These are phyloP conservation scores for Sigmodon hispidus DNA, from an alignment of 2,113 vertebrate species.

Conservation along the genomic window DNA sequence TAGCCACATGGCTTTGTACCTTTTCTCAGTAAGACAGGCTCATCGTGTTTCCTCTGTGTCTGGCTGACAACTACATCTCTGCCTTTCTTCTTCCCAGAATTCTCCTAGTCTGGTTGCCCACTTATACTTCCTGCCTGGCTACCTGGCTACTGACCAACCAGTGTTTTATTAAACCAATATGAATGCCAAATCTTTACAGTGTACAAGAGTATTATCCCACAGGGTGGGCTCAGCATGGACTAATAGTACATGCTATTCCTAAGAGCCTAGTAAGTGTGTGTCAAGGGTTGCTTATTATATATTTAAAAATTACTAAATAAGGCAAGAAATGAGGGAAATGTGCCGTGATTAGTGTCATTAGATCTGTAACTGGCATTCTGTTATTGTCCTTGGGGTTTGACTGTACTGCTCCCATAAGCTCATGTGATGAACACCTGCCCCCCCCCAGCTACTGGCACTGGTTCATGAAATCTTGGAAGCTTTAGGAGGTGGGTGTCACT, in stretches of 20 bases:
- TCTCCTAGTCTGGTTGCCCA: no score
- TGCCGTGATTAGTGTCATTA: background rate
- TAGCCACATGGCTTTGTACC: no score
- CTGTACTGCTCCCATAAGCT: background rate
- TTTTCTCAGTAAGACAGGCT: no score
- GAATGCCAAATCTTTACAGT: no score
- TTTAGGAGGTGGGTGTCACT: background rate
- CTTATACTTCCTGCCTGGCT: no score
- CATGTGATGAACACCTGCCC: no score
- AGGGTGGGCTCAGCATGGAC: background rate
- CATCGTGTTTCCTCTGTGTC: no score
- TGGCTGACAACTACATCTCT: no score
- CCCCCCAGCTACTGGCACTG: background rate
- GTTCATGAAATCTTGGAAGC: background rate
- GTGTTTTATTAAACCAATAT: no score
- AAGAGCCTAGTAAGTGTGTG: background rate
- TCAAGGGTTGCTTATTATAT: background rate
- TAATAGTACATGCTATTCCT: background rate
- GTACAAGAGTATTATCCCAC: no score
- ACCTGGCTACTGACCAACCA: no score
- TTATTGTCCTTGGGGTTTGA: background rate
- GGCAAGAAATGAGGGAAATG: background rate
- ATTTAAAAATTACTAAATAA: slow-evolving; percentile 24
- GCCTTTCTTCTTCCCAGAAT: no score
- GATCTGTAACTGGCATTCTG: background rate